These are phyloP conservation scores for Melieria crassipennis DNA, from an alignment of 2,888 invertebrate species.

Conservation along the genomic window DNA sequence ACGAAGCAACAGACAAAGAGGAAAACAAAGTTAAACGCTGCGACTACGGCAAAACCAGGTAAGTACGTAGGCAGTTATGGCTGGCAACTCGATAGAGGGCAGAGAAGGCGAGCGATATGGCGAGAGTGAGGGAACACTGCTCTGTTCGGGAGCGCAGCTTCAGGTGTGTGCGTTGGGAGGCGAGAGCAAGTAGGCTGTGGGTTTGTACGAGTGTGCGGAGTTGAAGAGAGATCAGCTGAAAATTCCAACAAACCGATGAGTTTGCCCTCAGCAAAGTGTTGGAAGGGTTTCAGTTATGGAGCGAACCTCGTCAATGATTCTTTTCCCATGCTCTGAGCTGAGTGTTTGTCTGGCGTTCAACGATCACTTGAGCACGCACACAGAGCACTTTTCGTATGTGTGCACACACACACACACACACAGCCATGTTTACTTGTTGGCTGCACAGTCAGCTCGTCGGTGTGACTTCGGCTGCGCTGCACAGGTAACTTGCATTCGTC, in stretches of 20 bases:
- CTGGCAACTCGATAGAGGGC: slow-evolving; percentile 2
- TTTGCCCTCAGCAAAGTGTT: background rate
- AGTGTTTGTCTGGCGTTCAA: background rate
- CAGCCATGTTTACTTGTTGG: background rate
- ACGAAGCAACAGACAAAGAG: no score
- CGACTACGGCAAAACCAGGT: slow-evolving; percentile 33
- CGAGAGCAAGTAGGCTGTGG: background rate
- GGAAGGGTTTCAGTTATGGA: no score
- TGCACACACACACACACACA: background rate
- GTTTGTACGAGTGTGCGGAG: background rate
- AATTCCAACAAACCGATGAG: slow-evolving; percentile 10
- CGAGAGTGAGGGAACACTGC: background rate
- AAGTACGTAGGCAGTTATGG: slow-evolving; percentile 41
- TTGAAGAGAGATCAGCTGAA: slow-evolving; percentile 18
- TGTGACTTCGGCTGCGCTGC: background rate
- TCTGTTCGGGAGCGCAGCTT: no score
- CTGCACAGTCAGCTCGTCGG: no score
- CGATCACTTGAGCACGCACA: slow-evolving; percentile 3
- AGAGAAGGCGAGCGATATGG: slow-evolving; percentile 8
- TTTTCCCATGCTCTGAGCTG: no score
- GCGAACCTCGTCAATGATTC: no score
- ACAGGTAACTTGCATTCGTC: background rate
- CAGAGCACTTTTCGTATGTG: slow-evolving; percentile 1
- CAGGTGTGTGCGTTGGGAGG: no score
- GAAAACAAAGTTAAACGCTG: slow-evolving; percentile 10